A percentile compares a stretch with the other conserved stretches of the same genome.
These are phyloP conservation scores for Sebastes fasciatus DNA, from an alignment of 2,113 vertebrate species.

Conservation along the genomic window DNA sequence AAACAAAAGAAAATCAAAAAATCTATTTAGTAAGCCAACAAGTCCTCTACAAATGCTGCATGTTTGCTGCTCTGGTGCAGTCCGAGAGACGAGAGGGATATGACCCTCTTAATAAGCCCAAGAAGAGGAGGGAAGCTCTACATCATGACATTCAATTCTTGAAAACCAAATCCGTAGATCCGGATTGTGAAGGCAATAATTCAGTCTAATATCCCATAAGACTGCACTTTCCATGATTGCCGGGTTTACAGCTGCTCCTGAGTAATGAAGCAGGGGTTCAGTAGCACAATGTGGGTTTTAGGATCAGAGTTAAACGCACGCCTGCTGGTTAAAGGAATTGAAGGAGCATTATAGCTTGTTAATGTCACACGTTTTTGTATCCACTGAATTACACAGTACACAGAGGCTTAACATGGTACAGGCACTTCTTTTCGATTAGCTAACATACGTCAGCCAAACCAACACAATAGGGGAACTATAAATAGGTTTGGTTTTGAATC, in stretches of 20 bases:
- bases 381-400: background rate
- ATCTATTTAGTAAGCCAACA: background rate
- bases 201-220: conserved; percentile 77
- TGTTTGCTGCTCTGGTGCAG: conserved; percentile 21
- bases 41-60: background rate
- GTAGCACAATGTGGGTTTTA: background rate
- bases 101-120: conserved; percentile 56
- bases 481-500: background rate
- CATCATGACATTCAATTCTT: conserved; percentile 60
- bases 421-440: background rate
- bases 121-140: conserved; percentile 38
- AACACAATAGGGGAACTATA: background rate
- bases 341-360: background rate
- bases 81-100: background rate
- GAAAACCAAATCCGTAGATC: conserved; percentile 79
- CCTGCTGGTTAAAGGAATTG: background rate
- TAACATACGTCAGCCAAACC: background rate
- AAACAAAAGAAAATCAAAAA: background rate
- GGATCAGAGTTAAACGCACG: background rate
- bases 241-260: conserved; percentile 30
- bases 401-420: background rate
- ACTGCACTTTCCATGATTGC: conserved; percentile 79
- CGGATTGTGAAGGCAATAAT: conserved; percentile 73
- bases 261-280: conserved; percentile 36
- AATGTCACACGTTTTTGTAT: background rate